A percentile compares a stretch with the other conserved stretches of the same genome.
phyloP scores from a whole-genome alignment of 2,113 vertebrate genomes.

The Rhinopithecus roxellana region DNA sequence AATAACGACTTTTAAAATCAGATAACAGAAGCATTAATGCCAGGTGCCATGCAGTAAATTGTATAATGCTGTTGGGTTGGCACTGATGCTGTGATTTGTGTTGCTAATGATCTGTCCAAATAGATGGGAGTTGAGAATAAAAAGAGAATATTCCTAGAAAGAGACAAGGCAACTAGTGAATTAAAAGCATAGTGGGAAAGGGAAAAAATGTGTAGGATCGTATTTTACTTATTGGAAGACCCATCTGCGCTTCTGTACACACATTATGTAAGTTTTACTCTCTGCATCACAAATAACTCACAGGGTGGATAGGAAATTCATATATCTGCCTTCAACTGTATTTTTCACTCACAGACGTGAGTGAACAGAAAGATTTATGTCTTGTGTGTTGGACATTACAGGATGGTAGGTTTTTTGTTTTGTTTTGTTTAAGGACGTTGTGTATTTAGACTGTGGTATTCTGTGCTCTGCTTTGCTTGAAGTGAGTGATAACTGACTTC shows the following conservation, averaged over 20 bases:
- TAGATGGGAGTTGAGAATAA: background rate
- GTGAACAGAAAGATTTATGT: conserved; percentile 57
- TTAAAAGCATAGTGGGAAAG: conserved; percentile 27
- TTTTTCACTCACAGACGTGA: conserved; percentile 43
- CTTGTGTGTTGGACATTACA: background rate
- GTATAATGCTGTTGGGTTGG: background rate
- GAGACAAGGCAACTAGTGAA: background rate
- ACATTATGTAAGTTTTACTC: conserved; percentile 15
- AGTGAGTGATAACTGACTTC: background rate
- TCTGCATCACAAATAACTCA: background rate
- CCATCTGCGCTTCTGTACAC: conserved; percentile 46
- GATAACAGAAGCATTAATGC: background rate
- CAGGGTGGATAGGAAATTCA: conserved; percentile 44
- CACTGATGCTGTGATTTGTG: conserved; percentile 11
- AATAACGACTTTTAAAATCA: conserved; percentile 57
- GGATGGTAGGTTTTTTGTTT: background rate
- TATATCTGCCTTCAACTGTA: conserved; percentile 8
- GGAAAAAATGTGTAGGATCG: background rate
- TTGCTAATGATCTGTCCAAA: conserved; percentile 43
- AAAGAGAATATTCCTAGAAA: conserved; percentile 39
- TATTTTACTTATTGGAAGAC: background rate
- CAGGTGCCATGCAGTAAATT: background rate
- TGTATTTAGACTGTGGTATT: conserved; percentile 24
- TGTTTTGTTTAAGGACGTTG: background rate
- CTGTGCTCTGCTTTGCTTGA: background rate